Conservation (phyloP, 1,140 invertebrate species). For the Pararge aegeria region DNA sequence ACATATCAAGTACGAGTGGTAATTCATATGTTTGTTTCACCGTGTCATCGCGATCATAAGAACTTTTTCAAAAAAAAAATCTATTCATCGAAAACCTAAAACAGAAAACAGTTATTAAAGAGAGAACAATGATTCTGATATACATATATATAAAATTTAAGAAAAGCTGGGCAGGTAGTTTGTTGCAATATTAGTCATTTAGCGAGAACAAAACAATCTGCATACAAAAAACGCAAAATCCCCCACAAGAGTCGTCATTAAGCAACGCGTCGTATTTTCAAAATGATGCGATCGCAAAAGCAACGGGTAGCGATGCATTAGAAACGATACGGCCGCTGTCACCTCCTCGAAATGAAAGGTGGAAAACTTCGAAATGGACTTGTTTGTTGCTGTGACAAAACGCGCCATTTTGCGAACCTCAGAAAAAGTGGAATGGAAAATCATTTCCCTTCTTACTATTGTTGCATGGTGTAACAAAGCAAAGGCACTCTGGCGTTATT, state of each 20-base stretch:
- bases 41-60: no score
- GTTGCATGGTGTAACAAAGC: constrained; percentile 50
- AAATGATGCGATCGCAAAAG: constrained; percentile 26
- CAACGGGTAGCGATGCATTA: constrained; percentile 32
- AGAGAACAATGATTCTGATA: no score
- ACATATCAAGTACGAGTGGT: no score
- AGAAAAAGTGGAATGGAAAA: constrained; percentile 54
- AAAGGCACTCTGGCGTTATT: constrained; percentile 46
- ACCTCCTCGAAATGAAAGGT: constrained; percentile 41
- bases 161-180: not conserved
- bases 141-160: no score
- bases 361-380: constrained; percentile 38
- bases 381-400: constrained; percentile 43
- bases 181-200: not conserved
- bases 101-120: no score
- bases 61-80: no score
- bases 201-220: not conserved
- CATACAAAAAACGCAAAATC: constrained; percentile 3
- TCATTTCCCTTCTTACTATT: constrained; percentile 57
- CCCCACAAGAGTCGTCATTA: not conserved
- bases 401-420: constrained; percentile 38
- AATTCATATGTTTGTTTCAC: no score
- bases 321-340: constrained; percentile 36
- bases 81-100: no score
- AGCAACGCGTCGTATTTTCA: constrained; percentile 19